Evolutionary conservation across 2,888 invertebrate genomes (phyloP), one percentile per base, ranked within the genome.

Genomic region (Synanthedon vespiformis): DNA sequence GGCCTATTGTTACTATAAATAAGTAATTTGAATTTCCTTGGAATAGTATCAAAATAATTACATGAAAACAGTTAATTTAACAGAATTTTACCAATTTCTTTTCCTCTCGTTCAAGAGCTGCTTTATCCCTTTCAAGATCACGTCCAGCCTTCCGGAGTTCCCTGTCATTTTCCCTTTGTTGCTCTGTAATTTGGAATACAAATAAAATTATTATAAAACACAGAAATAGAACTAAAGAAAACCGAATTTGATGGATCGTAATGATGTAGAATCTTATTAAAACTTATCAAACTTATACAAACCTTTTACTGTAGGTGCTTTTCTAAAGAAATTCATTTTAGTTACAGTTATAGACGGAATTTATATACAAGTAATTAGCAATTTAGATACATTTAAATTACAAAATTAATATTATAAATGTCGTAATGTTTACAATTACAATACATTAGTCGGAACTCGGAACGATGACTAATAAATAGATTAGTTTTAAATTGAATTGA

Each of bases 61-160:
- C 12, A 50, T 54, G 51, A 16, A 27, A 49, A 65, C 82, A 78
- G 1, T 0, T 34, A 10, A 8, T 34, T 34, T 34, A 2, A 27
- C 8, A 6, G 27, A 27, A 34, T 34, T 13, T 44, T 77, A 94
- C 95, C 76, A 97, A 77, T 88, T 96, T 95, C 62, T 96, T 95
- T 73, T 97, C 97, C 74, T 97, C 95, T 61, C 93, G 89, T 74
- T 97, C 97, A 62, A 97, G 78, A 57, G 93, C 91, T 52, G 90
- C 84, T 61, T 94, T 90, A 70, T 97, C 97, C 57, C 95, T 88
- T 57, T 95, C 95, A 59, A 97, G 88, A 62, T 96, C 96, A 60
- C 97, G 88, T 8, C 92, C 90, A 11, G 94, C 95, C 81, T 93
- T 94, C 8, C 93, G 89, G 18, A 97, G 79, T 51, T 92, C 91